These are phyloP conservation scores for Alitta virens DNA, from an alignment of 2,888 invertebrate species.

Conservation along the genomic window DNA sequence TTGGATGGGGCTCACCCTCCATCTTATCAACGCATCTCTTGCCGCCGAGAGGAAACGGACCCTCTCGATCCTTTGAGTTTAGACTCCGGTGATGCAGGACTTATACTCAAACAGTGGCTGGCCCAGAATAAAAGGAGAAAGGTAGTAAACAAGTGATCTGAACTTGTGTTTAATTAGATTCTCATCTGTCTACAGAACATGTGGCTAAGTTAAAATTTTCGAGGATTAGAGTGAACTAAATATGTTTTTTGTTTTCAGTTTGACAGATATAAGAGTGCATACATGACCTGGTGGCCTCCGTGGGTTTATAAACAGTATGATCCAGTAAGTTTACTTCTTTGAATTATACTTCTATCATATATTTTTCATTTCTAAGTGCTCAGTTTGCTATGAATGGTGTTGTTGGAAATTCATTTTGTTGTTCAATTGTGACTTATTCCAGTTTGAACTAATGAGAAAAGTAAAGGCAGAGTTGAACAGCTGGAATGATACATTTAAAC, in stretches of 20 bases:
- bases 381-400: too few relatives aligned
- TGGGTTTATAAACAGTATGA: slow-evolving; percentile 70
- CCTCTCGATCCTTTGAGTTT: background rate
- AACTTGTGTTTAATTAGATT: slow-evolving; percentile 29
- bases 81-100: slow-evolving; percentile 4
- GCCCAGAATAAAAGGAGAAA: slow-evolving; percentile 3
- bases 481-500: slow-evolving; percentile 51
- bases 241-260: slow-evolving; percentile 37
- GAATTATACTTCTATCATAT: too few relatives aligned
- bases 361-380: too few relatives aligned
- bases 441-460: slow-evolving; percentile 40
- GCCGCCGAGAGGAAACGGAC: background rate
- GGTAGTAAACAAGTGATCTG: background rate
- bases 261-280: slow-evolving; percentile 54
- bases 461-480: slow-evolving; percentile 51
- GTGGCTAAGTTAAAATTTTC: slow-evolving; percentile 18
- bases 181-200: slow-evolving; percentile 29
- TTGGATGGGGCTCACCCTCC: slow-evolving; percentile 56
- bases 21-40: slow-evolving; percentile 31
- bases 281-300: slow-evolving; percentile 66
- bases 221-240: too few relatives aligned
- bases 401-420: too few relatives aligned
- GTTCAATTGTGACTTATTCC: background rate
- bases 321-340: slow-evolving; percentile 57
- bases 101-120: background rate